Conservation (phyloP, 2,797 vertebrate genomes). For the Brachymystax lenok region DNA sequence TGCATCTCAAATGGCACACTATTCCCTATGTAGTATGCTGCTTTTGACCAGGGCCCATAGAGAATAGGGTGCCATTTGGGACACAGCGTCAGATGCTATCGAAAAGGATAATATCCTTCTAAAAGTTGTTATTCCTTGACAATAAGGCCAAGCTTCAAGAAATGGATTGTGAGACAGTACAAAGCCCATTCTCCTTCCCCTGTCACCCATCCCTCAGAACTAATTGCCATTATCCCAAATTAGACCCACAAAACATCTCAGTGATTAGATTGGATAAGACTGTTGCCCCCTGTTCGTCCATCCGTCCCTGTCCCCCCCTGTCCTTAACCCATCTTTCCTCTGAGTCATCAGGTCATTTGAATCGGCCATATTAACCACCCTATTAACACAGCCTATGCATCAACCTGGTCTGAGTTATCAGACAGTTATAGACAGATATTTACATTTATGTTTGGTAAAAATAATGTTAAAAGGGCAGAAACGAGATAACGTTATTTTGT, state of each 20-base stretch:
- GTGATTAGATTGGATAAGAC: not conserved
- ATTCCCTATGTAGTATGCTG: conserved; percentile 41
- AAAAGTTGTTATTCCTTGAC: not conserved
- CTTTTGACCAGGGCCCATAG: not conserved
- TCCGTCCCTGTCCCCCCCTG: too few species aligned
- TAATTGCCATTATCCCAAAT: not conserved
- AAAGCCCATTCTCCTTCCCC: not conserved
- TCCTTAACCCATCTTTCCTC: not conserved
- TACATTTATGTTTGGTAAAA: conserved; percentile 8
- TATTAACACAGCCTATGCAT: conserved; percentile 4
- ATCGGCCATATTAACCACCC: not conserved
- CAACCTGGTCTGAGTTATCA: not conserved
- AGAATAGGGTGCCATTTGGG: not conserved
- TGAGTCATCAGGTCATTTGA: not conserved
- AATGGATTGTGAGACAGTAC: not conserved
- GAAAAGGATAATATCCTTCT: not conserved
- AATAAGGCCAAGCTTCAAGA: not conserved
- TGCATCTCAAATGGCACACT: not conserved
- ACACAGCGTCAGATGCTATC: not conserved
- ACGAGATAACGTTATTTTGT: not conserved
- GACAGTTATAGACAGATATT: conserved; percentile 3
- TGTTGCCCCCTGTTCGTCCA: not conserved
- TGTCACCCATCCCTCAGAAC: not conserved
- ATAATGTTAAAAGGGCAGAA: conserved; percentile 2
- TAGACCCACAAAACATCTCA: not conserved